phyloP scores from a whole-genome alignment of 2,113 vertebrate genomes.

The Tachysurus fulvidraco region DNA sequence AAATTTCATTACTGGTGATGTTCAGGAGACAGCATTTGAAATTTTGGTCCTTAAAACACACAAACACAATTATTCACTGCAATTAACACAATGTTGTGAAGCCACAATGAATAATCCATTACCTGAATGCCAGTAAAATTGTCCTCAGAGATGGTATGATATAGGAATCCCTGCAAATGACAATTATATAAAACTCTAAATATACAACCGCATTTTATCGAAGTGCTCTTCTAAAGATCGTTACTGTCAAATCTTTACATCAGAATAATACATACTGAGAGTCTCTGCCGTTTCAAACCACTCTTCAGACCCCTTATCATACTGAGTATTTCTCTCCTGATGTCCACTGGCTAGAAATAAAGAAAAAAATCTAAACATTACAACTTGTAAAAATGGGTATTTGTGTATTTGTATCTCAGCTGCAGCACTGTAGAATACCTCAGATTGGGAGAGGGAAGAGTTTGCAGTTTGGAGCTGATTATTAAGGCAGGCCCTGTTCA shows the following conservation, averaged over 20 bases:
- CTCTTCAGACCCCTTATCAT: neutral
- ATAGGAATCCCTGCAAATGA: too few relatives aligned
- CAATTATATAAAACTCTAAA: too few relatives aligned
- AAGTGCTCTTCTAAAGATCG: too few relatives aligned
- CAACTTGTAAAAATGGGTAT: neutral
- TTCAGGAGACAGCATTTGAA: too few relatives aligned
- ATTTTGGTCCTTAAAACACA: too few relatives aligned
- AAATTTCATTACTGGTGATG: too few relatives aligned
- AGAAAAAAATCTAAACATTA: neutral
- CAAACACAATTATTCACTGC: neutral
- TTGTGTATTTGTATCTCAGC: too few relatives aligned
- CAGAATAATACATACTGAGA: neutral
- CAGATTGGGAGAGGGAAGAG: neutral
- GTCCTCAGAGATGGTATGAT: too few relatives aligned
- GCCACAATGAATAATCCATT: neutral
- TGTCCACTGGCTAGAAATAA: neutral
- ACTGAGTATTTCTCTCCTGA: neutral
- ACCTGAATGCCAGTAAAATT: neutral
- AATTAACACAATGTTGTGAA: neutral
- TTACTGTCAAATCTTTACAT: too few relatives aligned
- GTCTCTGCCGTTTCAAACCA: neutral
- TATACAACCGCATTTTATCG: too few relatives aligned
- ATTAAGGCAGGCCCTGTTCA: neutral
- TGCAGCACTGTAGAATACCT: too few relatives aligned
- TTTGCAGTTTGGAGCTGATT: neutral